These are phyloP conservation scores for Tineola bisselliella DNA, from an alignment of 2,888 invertebrate species.

Conservation along the genomic window DNA sequence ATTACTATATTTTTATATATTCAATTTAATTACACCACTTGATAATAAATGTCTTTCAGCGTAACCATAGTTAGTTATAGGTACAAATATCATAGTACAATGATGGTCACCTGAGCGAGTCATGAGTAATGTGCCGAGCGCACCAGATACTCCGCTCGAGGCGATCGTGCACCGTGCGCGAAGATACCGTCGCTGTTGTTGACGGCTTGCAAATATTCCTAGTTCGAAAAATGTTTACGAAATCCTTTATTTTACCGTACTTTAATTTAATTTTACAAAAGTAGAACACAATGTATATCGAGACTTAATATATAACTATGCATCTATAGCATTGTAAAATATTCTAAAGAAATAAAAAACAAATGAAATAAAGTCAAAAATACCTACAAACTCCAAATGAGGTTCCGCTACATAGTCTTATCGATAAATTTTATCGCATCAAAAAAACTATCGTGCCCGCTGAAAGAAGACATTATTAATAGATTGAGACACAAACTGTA, in stretches of 20 bases:
- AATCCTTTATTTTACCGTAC: neutral
- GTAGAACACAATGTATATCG: neutral
- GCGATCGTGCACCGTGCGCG: constrained; percentile 46
- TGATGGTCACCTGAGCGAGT: neutral
- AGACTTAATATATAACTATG: too few relatives aligned
- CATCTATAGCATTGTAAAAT: too few relatives aligned
- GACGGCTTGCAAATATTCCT: constrained; percentile 1
- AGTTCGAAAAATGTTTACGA: constrained; percentile 1
- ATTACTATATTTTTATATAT: too few relatives aligned
- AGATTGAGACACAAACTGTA: constrained; percentile 64
- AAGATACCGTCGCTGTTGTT: constrained; percentile 36
- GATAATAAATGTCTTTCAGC: too few relatives aligned
- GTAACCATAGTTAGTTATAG: neutral
- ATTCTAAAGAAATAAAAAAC: too few relatives aligned
- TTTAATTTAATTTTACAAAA: neutral
- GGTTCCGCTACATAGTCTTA: constrained; percentile 31
- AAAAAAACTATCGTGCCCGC: constrained; percentile 42
- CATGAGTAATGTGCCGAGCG: neutral
- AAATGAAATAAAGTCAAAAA: neutral
- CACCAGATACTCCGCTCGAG: constrained; percentile 27
- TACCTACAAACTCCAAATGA: neutral
- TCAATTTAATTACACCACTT: too few relatives aligned
- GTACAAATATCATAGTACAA: neutral
- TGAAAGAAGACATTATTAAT: constrained; percentile 62
- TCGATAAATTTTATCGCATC: constrained; percentile 40